Evolutionary conservation across 1,140 invertebrate species (phyloP), one percentile per base, ranked within the genome.

Genomic region (Drosophila tani): DNA sequence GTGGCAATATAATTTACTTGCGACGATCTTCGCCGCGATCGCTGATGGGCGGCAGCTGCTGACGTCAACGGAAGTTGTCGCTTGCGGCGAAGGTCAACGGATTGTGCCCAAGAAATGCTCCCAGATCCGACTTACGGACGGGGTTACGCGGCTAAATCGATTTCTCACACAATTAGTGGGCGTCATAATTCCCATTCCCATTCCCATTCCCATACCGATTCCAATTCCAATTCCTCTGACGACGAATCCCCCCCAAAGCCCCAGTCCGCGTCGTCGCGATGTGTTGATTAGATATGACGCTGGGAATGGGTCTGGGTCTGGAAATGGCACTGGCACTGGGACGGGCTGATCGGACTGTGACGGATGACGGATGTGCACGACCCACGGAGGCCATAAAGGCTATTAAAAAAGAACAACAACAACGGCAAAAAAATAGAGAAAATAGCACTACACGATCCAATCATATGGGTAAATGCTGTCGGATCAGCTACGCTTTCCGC

Each of bases 21-120:
- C 64, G 79, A 81, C 85, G 85, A 90, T 88, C 84, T 74, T 81
- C 45, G 40, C 62, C 62, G 79, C 73, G 74, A 81, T 71, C 66
- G 65, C 47, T 77, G 82, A 74, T 81, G 82, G 78, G 68, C 63
- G 38, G 49, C 71, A 40, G 40, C 29, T 63, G 70, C 78, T 87
- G 84, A 87, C 84, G 84, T 87, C 84, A 87, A 87, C 84, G 84
- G 84, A 87, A 87, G 85, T 79, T 60, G 45, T 59, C 64, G 75
- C 51, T 78, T 69, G 56, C 9, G 17, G 17, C 68, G 70, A 74
- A 74, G 70, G 70, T 73, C 70, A 57, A 60, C 68, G 56, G 43
- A 38, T 74, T 41, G 68, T 51, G 17, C 38, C 38, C 68, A 56
- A 59, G 57, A 60, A 60, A 27, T 60, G 21, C 56, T 43, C 43